These are phyloP conservation scores for Aleiodes sp. DNA, from an alignment of 1,140 invertebrate genomes.

Conservation along the genomic window DNA sequence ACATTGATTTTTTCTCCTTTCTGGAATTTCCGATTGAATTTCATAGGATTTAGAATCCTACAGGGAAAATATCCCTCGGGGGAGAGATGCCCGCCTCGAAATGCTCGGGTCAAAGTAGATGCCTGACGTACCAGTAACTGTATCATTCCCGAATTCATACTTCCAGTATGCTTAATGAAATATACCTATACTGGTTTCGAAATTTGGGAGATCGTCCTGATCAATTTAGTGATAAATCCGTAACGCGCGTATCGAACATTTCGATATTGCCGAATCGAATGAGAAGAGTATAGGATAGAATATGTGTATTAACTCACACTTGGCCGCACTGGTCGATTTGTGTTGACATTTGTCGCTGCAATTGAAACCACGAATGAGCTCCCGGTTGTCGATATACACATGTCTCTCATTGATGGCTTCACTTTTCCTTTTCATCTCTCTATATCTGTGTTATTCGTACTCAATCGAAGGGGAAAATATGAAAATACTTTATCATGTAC, in stretches of 20 bases:
- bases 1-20: not conserved
- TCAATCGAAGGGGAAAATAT: not conserved
- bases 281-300: not conserved
- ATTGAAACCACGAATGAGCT: conserved; percentile 38
- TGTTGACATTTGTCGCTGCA: conserved; percentile 22
- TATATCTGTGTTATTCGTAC: not conserved
- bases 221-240: conserved; percentile 52
- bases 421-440: conserved; percentile 14
- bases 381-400: not conserved
- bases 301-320: not conserved
- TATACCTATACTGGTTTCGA: too few species aligned
- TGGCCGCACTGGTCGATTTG: not conserved
- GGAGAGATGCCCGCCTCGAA: not conserved
- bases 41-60: not conserved
- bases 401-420: not conserved
- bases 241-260: conserved; percentile 27
- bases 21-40: not conserved
- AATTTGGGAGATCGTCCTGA: not conserved
- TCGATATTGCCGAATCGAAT: not conserved
- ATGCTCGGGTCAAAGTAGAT: conserved; percentile 31
- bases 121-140: not conserved
- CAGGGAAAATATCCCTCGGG: too few species aligned
- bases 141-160: conserved; percentile 44
- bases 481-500: not conserved
- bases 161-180: conserved; percentile 44